phyloP scores from a whole-genome alignment of 1,140 invertebrate species.

The Ostrea edulis region DNA sequence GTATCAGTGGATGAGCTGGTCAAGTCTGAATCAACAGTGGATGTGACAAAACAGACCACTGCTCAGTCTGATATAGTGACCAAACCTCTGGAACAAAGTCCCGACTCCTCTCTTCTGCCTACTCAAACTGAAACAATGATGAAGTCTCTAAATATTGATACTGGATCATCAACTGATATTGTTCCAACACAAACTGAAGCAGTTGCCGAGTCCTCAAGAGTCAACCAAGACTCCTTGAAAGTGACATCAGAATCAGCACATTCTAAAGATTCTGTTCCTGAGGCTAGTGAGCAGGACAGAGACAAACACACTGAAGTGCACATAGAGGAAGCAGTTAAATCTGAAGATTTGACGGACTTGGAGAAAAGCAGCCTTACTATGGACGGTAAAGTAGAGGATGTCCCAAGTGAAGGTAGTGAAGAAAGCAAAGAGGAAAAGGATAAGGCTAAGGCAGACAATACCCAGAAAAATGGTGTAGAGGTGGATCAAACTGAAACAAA shows the following conservation, averaged over 20 bases:
- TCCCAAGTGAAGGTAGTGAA: neutral
- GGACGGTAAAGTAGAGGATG: neutral
- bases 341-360: neutral
- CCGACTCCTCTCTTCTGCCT: neutral
- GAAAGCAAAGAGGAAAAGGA: slow-evolving; percentile 5
- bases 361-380: neutral
- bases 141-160: neutral
- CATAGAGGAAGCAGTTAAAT: neutral
- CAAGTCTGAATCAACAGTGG: neutral
- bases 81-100: neutral
- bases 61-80: neutral
- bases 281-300: neutral
- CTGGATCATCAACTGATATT: neutral
- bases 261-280: neutral
- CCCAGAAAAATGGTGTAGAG: slow-evolving; percentile 1
- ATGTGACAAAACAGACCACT: neutral
- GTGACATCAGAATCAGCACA: neutral
- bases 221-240: neutral
- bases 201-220: neutral
- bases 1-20: neutral
- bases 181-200: slow-evolving; percentile 13
- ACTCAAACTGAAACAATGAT: neutral
- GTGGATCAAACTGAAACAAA: neutral
- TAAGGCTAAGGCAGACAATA: neutral
- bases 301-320: neutral